Base-by-base conservation (phyloP, 2,113 vertebrate species). In the Sebastes schlegelii region DNA sequence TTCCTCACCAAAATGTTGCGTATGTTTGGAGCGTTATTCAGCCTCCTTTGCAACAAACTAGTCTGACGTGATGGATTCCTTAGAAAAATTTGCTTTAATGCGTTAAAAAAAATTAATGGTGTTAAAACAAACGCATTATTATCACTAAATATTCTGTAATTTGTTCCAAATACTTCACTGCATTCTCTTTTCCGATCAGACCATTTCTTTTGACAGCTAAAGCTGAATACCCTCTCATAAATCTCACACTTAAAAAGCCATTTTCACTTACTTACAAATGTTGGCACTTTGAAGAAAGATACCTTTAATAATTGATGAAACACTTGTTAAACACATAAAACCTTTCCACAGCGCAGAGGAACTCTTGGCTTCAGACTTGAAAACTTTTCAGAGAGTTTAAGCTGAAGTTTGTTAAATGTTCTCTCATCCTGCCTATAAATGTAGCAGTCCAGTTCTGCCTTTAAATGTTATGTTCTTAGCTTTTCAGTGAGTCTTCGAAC, bases 301-400 rank as follows among this genome's bases (percentile, higher is more conserved):
- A 9, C 26, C 6, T 63, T 80, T 54, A 76, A 62, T 65, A 73
- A 82, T 74, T 80, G 7, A 86, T 68, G 42, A 63, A 69, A 77
- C 45, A 11, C 17, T 54, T 69, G 19, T 71, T 69, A 5, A 63
- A 49, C 54, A 62, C 26, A 73, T 12, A 65, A 79, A 75, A 74
- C 46, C 46, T 26, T 13, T n/a, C 40, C 1, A 16, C 9, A 64
- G 12, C 5, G 54, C 11, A 16, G 3, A 62, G 10, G 10, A 46
- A n/a, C 4, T 10, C 34, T 48, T 48, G 46, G 11, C 49, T 26
- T 26, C 23, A 26, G 23, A 26, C 23, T 26, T 26, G 23, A 2
- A 2, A 26, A 48, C 55, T 21, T 74, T 34, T 17, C 43, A 17
- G 17, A 46, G 69, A 52, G n/a, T 71, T 74, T 34, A 55, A 48